Evolutionary conservation across 1,140 invertebrate genomes (phyloP).

Genomic region (Ganaspis sp.): DNA sequence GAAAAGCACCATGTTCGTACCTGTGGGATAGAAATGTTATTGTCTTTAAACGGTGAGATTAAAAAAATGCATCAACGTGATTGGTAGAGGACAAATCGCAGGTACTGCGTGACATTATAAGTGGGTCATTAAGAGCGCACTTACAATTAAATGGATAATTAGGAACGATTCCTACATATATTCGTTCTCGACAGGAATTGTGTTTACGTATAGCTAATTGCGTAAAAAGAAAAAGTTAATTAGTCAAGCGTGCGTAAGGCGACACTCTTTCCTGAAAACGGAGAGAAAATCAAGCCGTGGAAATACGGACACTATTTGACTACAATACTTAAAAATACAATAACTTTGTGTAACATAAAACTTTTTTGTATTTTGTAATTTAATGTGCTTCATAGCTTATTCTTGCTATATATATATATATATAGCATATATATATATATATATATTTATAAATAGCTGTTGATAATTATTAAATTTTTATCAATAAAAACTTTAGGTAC

Average conservation of each 20-base stretch:
- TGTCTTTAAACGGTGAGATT: neutral
- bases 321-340: neutral
- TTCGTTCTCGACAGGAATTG: conserved; percentile 19
- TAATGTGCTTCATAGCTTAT: neutral
- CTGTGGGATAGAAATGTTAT: too few relatives aligned
- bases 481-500: too few relatives aligned
- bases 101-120: conserved; percentile 1
- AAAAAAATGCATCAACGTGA: neutral
- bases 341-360: neutral
- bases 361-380: neutral
- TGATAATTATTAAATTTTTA: too few relatives aligned
- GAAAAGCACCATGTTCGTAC: neutral
- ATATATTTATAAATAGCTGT: too few relatives aligned
- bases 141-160: conserved; percentile 20
- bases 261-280: conserved; percentile 17
- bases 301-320: neutral
- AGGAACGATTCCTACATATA: neutral
- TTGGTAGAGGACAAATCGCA: conserved; percentile 3
- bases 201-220: conserved; percentile 17
- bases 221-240: conserved; percentile 28
- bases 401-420: too few relatives aligned
- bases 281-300: neutral
- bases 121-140: conserved; percentile 29
- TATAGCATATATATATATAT: too few relatives aligned
- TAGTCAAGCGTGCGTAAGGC: conserved; percentile 21